Evolutionary conservation across 1,140 invertebrate genomes (phyloP).

Genomic region (Drosophila parabipectinata): DNA sequence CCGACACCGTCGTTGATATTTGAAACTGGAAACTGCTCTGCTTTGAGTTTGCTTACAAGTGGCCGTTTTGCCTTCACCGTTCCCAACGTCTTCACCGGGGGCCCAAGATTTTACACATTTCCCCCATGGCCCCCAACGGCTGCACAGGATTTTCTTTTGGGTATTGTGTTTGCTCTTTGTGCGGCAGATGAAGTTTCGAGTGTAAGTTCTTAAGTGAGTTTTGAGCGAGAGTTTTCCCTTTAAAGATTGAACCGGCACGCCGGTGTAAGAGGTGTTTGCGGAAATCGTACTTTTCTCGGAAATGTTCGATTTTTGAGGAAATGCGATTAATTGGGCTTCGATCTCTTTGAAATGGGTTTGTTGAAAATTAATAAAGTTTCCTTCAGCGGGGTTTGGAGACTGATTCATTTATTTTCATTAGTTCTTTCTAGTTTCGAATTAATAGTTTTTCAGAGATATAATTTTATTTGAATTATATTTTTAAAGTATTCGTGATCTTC

Average conservation of each 20-base stretch:
- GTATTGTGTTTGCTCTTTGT: conserved; percentile 50
- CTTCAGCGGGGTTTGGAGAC: not conserved
- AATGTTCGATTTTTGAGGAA: conserved; percentile 23
- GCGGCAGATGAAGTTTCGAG: conserved; percentile 46
- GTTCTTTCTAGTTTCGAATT: too few species aligned
- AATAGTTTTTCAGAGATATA: too few species aligned
- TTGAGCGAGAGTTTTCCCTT: conserved; percentile 29
- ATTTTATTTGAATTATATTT: too few species aligned
- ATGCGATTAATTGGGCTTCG: not conserved
- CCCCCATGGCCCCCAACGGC: not conserved
- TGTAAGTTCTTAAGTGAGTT: conserved; percentile 44
- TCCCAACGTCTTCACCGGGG: not conserved
- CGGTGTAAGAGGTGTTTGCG: conserved; percentile 16
- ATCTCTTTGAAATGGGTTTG: not conserved
- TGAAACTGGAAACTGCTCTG: conserved; percentile 48
- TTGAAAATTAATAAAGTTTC: not conserved
- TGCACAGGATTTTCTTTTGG: conserved; percentile 35
- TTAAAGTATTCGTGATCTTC: too few species aligned
- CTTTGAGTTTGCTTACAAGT: conserved; percentile 53
- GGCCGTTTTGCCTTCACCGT: conserved; percentile 36
- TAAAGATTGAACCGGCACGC: conserved; percentile 31
- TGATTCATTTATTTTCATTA: too few species aligned
- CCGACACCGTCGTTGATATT: conserved; percentile 52
- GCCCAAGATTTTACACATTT: conserved; percentile 22
- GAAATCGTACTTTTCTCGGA: conserved; percentile 9